Percentiles rank a stretch among this genome's conserved stretches.
These are phyloP conservation scores for Rhizomys pruinosus DNA, from an alignment of 2,113 vertebrate species.

Conservation along the genomic window DNA sequence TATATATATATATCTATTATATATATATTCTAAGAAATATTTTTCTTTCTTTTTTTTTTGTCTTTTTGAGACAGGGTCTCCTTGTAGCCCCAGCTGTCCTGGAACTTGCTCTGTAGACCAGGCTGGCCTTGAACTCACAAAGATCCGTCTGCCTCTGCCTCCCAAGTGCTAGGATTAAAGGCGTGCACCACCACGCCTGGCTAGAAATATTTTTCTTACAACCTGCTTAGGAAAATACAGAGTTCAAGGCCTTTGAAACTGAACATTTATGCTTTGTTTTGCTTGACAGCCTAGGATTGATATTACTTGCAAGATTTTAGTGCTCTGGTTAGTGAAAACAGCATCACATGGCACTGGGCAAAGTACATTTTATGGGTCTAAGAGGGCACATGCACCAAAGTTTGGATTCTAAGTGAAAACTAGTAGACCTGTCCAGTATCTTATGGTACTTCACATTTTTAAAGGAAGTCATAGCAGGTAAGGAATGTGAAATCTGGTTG, in stretches of 20 bases:
- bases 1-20: neutral
- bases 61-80: too few species aligned
- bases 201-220: slow-evolving; percentile 45
- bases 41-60: too few species aligned
- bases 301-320: slow-evolving; percentile 30
- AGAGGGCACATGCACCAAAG: neutral
- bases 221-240: neutral
- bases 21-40: neutral
- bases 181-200: too few species aligned
- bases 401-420: slow-evolving; percentile 30
- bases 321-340: slow-evolving; percentile 48
- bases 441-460: neutral
- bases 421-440: neutral
- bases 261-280: neutral
- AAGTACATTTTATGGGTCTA: slow-evolving; percentile 48
- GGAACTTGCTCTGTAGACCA: too few species aligned
- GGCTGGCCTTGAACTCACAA: too few species aligned
- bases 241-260: neutral
- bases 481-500: neutral
- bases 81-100: too few species aligned
- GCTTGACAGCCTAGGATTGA: neutral
- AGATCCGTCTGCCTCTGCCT: too few species aligned
- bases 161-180: too few species aligned
- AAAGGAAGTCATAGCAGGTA: neutral
- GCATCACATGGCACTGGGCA: slow-evolving; percentile 12